Conservation (phyloP, 2,888 invertebrate genomes). For the Pseudococcus viburni region DNA sequence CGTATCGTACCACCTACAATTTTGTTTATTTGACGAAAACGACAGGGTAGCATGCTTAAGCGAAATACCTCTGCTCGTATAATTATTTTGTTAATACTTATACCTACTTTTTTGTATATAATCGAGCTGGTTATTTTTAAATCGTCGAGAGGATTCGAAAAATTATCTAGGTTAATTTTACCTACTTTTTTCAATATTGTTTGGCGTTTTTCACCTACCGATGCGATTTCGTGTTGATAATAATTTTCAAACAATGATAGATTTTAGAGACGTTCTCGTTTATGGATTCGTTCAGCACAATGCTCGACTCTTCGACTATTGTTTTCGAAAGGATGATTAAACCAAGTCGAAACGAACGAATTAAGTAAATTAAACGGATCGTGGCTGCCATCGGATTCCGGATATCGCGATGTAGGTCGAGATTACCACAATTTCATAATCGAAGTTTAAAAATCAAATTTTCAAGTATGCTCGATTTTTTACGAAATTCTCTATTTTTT, state of each 20-base stretch:
- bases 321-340: background rate
- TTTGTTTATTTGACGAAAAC: conserved; percentile 9
- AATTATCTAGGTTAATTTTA: conserved; percentile 41
- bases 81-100: conserved; percentile 46
- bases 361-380: background rate
- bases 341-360: background rate
- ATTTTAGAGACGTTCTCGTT: background rate
- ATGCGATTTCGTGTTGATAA: background rate
- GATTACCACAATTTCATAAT: too few species aligned
- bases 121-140: conserved; percentile 25
- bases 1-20: background rate
- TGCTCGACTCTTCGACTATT: background rate
- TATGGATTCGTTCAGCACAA: background rate
- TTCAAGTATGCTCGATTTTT: too few species aligned
- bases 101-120: background rate
- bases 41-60: conserved; percentile 44
- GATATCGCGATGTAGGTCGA: too few species aligned
- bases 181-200: background rate
- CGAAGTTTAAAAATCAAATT: too few species aligned
- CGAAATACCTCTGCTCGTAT: background rate
- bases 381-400: too few species aligned
- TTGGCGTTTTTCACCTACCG: background rate
- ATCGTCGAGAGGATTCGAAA: background rate
- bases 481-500: too few species aligned
- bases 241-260: background rate